These are phyloP conservation scores for Epinephelus malabaricus DNA, from an alignment of 2,797 vertebrate genomes.

Conservation along the genomic window DNA sequence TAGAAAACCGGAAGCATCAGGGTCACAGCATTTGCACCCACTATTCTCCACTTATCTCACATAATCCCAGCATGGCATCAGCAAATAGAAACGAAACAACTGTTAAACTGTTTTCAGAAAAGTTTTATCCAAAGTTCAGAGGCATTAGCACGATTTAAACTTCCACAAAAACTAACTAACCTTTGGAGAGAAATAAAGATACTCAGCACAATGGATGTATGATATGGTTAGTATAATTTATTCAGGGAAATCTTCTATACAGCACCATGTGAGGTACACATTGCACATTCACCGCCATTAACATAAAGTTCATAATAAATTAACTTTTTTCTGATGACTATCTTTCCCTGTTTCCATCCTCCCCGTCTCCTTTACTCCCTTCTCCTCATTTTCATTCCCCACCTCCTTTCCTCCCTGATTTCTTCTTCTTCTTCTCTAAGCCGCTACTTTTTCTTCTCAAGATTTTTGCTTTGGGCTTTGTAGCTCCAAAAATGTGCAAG, in stretches of 20 bases:
- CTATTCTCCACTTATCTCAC: neutral
- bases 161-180: conserved; percentile 10
- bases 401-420: neutral
- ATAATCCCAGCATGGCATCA: neutral
- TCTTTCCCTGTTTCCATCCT: neutral
- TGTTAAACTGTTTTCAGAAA: conserved; percentile 4
- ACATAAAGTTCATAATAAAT: conserved; percentile 5
- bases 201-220: neutral
- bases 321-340: conserved; percentile 3
- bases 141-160: neutral
- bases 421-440: neutral
- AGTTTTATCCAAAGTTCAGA: neutral
- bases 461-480: conserved; percentile 48
- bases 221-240: neutral
- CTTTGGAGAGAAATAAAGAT: neutral
- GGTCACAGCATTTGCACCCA: conserved; percentile 24
- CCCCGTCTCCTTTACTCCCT: neutral
- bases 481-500: conserved; percentile 38
- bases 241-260: neutral
- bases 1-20: conserved; percentile 23
- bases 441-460: neutral
- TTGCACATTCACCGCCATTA: neutral
- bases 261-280: neutral
- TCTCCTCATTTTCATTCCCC: conserved; percentile 10
- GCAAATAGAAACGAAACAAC: neutral